Base-by-base conservation (phyloP, 2,888 invertebrate genomes). In the Cynaeus angustus region DNA sequence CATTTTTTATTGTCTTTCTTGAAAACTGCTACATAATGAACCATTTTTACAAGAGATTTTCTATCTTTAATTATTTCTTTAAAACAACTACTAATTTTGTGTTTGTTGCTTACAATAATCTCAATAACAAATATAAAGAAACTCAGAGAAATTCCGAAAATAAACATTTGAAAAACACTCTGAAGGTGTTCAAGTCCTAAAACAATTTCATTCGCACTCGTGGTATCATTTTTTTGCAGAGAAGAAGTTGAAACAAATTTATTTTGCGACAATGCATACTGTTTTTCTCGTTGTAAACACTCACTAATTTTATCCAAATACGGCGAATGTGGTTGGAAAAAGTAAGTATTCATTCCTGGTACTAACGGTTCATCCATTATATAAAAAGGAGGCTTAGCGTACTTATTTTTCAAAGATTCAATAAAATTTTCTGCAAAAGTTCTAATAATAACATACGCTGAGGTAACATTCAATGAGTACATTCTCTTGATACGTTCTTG, bases 281-380 rank as follows among this genome's bases (percentile, higher is more conserved):
- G 46, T 9, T 26, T 59, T 16, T 14, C n/a, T n/a, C 30, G 8
- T 9, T 12, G 30, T 8, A 62, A 38, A 26, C 41, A 62, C 0
- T 62, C 50, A 14, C 21, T 62, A 38, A 62, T 52, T 50, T 62
- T 62, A 4, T 62, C 50, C 4, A 62, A 7, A 21, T 50, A 62
- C 10, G 62, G 62, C 5, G 62, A 62, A 10, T 62, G 62, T 50
- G 14, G 33, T 38, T 50, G 62, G 10, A 62, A 62, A 12, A 62
- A 21, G 7, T 38, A 62, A 8, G 33, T 41, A 28, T 41, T 21
- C n/a, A 14, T 6, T 0, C 52, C 50, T 12, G 62, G 62, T 13
- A 62, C 26, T 10, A 62, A 13, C 0, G 41, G n/a, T 52, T 62
- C 50, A 3, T 62, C 13, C 26, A 62, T 37, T 6, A 50, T 38